Conservation (phyloP, 2,888 invertebrate species). For the Sminthurinus aureus region DNA sequence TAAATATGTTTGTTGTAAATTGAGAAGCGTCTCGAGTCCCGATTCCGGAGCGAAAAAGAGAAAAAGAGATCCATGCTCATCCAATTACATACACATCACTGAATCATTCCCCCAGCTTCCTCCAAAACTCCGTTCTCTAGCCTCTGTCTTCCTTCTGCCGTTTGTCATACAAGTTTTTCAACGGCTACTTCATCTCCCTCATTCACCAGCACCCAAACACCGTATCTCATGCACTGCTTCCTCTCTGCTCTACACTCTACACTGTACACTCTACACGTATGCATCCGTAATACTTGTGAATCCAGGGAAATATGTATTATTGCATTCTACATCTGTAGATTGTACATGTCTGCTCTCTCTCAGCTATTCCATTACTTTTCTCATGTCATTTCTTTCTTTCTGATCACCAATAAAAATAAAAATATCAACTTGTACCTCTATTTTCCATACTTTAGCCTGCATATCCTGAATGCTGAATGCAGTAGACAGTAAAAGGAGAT, state of each 20-base stretch:
- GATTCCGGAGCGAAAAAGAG: too few relatives aligned
- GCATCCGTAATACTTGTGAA: too few relatives aligned
- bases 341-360: background rate
- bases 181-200: conserved; percentile 48
- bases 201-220: conserved; percentile 19
- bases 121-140: too few relatives aligned
- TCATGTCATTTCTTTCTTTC: background rate
- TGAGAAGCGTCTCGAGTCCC: too few relatives aligned
- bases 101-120: conserved; percentile 40
- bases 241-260: background rate
- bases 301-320: too few relatives aligned
- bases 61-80: conserved; percentile 37
- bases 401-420: conserved; percentile 1
- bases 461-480: too few relatives aligned
- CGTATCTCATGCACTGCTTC: background rate
- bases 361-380: background rate
- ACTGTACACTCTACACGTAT: background rate
- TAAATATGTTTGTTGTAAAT: too few relatives aligned
- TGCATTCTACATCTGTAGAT: too few relatives aligned
- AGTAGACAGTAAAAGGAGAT: too few relatives aligned
- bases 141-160: conserved; percentile 17
- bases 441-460: too few relatives aligned
- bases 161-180: conserved; percentile 49
- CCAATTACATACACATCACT: conserved; percentile 53
- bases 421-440: background rate